Conservation (phyloP, 2,888 invertebrate species). For the Drosophila recens region DNA sequence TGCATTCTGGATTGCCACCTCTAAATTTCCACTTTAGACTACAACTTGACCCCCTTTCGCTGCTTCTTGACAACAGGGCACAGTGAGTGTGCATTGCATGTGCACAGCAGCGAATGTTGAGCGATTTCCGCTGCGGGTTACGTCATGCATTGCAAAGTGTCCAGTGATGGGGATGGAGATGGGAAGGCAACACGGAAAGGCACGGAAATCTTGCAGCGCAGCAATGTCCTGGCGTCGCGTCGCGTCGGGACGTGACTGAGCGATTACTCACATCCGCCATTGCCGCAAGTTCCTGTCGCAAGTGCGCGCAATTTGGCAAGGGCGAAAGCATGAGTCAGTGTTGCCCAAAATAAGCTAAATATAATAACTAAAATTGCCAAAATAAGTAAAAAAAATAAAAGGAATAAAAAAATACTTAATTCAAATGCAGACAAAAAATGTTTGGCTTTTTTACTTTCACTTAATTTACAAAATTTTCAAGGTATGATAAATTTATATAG, state of each 20-base stretch:
- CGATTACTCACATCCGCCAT: conserved; percentile 79
- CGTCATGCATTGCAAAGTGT: conserved; percentile 69
- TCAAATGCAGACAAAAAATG: no score
- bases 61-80: neutral
- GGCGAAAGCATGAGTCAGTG: neutral
- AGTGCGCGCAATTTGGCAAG: conserved; percentile 60
- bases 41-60: conserved; percentile 2
- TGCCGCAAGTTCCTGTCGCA: conserved; percentile 70
- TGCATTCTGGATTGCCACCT: conserved; percentile 18
- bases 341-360: neutral
- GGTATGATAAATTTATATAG: no score
- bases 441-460: no score
- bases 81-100: conserved; percentile 57
- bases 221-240: conserved; percentile 52
- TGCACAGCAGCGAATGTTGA: conserved; percentile 52
- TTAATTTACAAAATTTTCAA: no score
- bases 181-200: neutral
- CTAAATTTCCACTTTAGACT: neutral
- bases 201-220: conserved; percentile 59
- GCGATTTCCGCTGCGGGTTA: conserved; percentile 72
- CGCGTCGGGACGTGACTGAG: conserved; percentile 68
- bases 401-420: no score
- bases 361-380: no score
- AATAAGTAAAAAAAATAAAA: no score
- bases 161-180: conserved; percentile 9